phyloP scores from a whole-genome alignment of 2,797 vertebrate species.

The Cirrhinus mrigala region DNA sequence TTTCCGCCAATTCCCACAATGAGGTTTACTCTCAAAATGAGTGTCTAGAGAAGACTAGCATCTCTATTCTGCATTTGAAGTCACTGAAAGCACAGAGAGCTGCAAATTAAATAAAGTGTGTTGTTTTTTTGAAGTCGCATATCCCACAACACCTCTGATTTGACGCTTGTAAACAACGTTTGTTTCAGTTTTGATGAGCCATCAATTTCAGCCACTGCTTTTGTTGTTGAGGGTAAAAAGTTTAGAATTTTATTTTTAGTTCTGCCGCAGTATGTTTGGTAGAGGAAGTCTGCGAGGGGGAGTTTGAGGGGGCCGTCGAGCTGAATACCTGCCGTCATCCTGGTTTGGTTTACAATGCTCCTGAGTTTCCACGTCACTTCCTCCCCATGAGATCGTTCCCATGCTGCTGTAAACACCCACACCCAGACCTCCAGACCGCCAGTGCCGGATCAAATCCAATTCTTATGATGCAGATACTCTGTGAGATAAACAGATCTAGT shows the following conservation, averaged over 20 bases:
- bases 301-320: slow-evolving; percentile 32
- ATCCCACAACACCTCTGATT: neutral
- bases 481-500: slow-evolving; percentile 1
- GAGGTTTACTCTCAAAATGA: slow-evolving; percentile 29
- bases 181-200: slow-evolving; percentile 3
- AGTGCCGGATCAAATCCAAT: neutral
- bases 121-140: neutral
- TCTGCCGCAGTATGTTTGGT: slow-evolving; percentile 40
- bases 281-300: slow-evolving; percentile 43
- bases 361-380: slow-evolving; percentile 45
- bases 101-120: neutral
- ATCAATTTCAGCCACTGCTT: slow-evolving; percentile 9
- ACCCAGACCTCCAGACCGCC: slow-evolving; percentile 32
- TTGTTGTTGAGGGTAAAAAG: slow-evolving; percentile 52
- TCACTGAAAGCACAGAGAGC: neutral
- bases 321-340: slow-evolving; percentile 46
- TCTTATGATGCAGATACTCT: slow-evolving; percentile 8
- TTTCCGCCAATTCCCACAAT: neutral
- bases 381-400: slow-evolving; percentile 38
- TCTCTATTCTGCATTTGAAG: slow-evolving; percentile 4
- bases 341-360: slow-evolving; percentile 57
- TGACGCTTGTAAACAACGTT: neutral
- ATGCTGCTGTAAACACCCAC: slow-evolving; percentile 42
- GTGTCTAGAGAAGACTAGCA: neutral
- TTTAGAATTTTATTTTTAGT: slow-evolving; percentile 73